A percentile compares a stretch with the other conserved stretches of the same genome.
Evolutionary conservation across 2,113 vertebrate genomes (phyloP).

Genomic region (Aspiorhynchus laticeps): DNA sequence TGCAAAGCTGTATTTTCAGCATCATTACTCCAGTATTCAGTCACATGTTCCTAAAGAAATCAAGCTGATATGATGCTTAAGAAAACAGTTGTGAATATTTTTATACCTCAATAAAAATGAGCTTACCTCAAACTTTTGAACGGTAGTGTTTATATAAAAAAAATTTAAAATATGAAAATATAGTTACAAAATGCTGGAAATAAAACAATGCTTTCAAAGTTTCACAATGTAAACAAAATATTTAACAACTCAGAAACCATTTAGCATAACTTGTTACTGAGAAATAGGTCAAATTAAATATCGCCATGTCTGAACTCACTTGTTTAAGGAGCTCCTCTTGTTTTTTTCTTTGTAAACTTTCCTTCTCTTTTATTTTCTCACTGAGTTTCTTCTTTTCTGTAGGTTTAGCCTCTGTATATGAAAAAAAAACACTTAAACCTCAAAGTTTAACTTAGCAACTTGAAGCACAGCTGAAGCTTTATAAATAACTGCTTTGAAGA

Average conservation of each 20-base stretch:
- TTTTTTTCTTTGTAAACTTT: slow-evolving; percentile 88
- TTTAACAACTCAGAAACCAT: background rate
- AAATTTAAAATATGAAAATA: background rate
- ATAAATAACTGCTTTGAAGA: background rate
- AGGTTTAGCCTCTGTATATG: slow-evolving; percentile 81
- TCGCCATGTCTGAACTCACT: slow-evolving; percentile 66
- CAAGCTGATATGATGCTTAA: no score
- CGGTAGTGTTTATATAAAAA: background rate
- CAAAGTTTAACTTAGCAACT: background rate
- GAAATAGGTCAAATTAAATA: background rate
- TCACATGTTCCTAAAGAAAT: no score
- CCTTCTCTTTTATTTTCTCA: slow-evolving; percentile 97
- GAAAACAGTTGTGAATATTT: no score
- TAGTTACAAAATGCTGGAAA: background rate
- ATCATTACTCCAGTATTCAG: no score
- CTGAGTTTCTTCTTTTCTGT: slow-evolving; percentile 95
- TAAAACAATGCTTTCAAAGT: background rate
- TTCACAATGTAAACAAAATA: background rate
- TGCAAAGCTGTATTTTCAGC: no score
- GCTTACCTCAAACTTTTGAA: background rate
- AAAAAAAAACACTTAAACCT: background rate
- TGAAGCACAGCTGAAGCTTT: background rate
- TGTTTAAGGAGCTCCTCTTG: slow-evolving; percentile 83
- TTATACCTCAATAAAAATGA: no score
- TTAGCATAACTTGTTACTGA: background rate